phyloP scores from a whole-genome alignment of 2,797 vertebrate genomes.

The Sphenodon punctatus region DNA sequence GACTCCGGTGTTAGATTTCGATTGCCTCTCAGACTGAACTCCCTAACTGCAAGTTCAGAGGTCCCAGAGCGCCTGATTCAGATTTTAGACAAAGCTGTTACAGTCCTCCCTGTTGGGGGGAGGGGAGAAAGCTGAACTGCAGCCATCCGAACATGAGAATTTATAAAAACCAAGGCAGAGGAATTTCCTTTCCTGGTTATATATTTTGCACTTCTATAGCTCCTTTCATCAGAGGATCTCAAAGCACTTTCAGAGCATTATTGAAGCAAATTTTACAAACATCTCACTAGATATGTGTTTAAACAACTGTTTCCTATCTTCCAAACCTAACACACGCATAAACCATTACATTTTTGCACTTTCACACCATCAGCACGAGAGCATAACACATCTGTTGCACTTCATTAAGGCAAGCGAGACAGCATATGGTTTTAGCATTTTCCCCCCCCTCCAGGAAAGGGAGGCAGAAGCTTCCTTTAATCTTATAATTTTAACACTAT shows the following conservation, averaged over 20 bases:
- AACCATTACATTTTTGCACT: neutral
- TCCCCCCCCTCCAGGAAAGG: neutral
- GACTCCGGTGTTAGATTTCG: no score
- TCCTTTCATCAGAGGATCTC: slow-evolving; percentile 14
- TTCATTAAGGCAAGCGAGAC: neutral
- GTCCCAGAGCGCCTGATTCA: neutral
- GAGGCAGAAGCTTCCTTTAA: no score
- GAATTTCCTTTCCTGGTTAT: neutral
- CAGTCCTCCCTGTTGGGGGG: neutral
- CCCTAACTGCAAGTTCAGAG: neutral
- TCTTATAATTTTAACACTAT: no score
- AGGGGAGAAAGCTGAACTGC: neutral
- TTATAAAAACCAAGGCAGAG: neutral
- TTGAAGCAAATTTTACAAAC: neutral
- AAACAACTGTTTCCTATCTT: neutral
- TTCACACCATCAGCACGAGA: neutral
- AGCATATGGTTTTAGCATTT: slow-evolving; percentile 17
- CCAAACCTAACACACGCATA: slow-evolving; percentile 16
- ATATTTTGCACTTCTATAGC: neutral
- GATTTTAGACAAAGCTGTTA: neutral
- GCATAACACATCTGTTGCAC: neutral
- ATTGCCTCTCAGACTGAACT: no score
- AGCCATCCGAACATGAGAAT: neutral
- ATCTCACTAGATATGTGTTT: neutral
- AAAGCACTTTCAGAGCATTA: neutral